Percentiles rank a stretch among this genome's conserved stretches.
phyloP scores from a whole-genome alignment of 35 echinoderm and acorn worm genomes.

The Acanthaster planci region DNA sequence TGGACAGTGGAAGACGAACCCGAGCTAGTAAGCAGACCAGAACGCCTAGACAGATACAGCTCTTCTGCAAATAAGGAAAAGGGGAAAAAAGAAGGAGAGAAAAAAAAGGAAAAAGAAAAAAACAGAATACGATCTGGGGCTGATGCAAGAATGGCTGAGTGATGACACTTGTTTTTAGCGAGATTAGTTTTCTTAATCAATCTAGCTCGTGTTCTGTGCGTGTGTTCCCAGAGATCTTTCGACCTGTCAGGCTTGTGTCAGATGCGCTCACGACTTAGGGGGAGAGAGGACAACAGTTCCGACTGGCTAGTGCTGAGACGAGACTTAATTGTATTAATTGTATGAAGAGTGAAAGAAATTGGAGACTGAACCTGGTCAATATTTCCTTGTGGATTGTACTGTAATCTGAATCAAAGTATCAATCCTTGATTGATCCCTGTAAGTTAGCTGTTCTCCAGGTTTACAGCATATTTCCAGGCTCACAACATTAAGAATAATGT shows the following conservation, averaged over 20 bases:
- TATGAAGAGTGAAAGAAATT: no score
- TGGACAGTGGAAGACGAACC: background rate
- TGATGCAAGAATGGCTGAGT: background rate
- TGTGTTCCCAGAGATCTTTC: background rate
- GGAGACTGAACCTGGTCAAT: no score
- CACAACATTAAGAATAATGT: no score
- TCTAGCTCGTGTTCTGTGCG: background rate
- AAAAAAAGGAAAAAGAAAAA: background rate
- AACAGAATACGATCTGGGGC: background rate
- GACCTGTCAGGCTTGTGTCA: background rate
- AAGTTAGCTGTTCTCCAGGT: no score
- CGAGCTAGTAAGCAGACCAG: background rate
- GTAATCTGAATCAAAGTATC: no score
- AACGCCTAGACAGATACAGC: background rate
- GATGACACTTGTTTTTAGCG: constrained; percentile 31
- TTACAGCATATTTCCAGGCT: no score
- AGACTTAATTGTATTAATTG: no score
- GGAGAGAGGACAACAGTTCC: no score
- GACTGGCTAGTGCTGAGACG: no score
- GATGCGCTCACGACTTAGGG: background rate
- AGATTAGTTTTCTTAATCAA: constrained; percentile 21
- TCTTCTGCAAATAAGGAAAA: background rate
- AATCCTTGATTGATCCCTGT: no score
- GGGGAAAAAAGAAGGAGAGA: background rate
- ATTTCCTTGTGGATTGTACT: no score